Percentiles rank a stretch among this genome's conserved stretches.
Conservation (phyloP, 2,888 invertebrate species). For the Mesorhabditis sp. region DNA sequence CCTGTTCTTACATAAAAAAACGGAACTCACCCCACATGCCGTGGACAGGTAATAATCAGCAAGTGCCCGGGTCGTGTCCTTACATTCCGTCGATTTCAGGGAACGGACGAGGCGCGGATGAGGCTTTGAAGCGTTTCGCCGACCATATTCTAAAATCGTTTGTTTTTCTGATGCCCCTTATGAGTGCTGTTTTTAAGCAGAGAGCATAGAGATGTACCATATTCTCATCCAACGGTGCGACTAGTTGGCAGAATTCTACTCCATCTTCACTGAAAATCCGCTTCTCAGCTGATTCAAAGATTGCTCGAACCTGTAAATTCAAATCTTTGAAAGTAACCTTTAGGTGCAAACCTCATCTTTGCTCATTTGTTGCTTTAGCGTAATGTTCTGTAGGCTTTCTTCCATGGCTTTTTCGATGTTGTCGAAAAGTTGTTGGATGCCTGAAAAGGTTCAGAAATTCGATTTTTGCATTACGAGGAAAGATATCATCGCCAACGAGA, state of each 20-base stretch:
- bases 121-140: conserved; percentile 20
- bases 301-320: conserved; percentile 20
- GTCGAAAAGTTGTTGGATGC: conserved; percentile 29
- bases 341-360: not conserved
- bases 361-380: conserved; percentile 7
- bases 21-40: conserved; percentile 20
- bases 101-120: conserved; percentile 23
- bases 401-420: conserved; percentile 20
- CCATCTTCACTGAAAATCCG: conserved; percentile 12
- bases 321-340: conserved; percentile 13
- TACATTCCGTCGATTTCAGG: conserved; percentile 24
- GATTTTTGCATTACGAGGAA: not conserved
- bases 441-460: conserved; percentile 14
- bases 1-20: too few species aligned
- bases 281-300: conserved; percentile 24
- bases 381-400: conserved; percentile 11
- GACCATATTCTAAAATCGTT: conserved; percentile 11
- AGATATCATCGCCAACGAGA: not conserved
- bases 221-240: conserved; percentile 26
- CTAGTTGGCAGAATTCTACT: conserved; percentile 20
- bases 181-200: not conserved
- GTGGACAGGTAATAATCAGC: conserved; percentile 36
- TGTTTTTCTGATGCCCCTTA: not conserved
- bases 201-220: not conserved
- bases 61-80: conserved; percentile 23